Conservation (phyloP, 2,113 vertebrate genomes). For the Mus musculus region GRCm39 chr17:79494501-79495000, state of each 20-base stretch:
- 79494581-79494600: conserved; percentile 13
- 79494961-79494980: conserved; percentile 1
- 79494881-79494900: conserved; percentile 39
- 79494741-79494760: conserved; percentile 63
- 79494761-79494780: conserved; percentile 6
- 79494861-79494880: not conserved
- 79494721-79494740: conserved; percentile 8
- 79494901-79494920: not conserved
- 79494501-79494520: conserved; percentile 55
- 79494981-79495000: not conserved
- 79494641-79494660: conserved; percentile 48
- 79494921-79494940: conserved; percentile 41
- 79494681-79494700: not conserved
- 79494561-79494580: not conserved
- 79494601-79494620: conserved; percentile 17
- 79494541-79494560: not conserved
- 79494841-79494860: not conserved
- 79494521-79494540: conserved; percentile 42
- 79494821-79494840: not conserved
- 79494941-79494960: not conserved
- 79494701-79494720: conserved; percentile 24
- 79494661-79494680: conserved; percentile 53
- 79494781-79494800: not conserved
- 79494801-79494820: conserved; percentile 19
- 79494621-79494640: conserved; percentile 31